A percentile compares a stretch with the other conserved stretches of the same genome.
Evolutionary conservation across 2,888 invertebrate genomes (phyloP).

Genomic region (Smittia aterrima): DNA sequence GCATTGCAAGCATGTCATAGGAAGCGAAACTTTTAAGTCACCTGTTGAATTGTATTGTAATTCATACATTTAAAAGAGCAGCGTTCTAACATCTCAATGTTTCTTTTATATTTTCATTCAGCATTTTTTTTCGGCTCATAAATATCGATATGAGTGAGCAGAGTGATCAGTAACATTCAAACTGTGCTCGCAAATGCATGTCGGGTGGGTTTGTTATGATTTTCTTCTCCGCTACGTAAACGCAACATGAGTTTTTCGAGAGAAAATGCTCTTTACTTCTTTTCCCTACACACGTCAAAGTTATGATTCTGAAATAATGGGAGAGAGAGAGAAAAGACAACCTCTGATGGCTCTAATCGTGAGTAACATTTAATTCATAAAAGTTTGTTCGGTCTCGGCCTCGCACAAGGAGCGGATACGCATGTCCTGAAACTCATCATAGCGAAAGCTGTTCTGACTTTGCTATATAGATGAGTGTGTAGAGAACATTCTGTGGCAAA

Average conservation of each 20-base stretch:
- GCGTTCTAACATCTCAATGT: constrained; percentile 28
- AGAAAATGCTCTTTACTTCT: background rate
- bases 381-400: background rate
- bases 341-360: constrained; percentile 32
- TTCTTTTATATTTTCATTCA: constrained; percentile 8
- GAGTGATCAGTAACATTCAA: constrained; percentile 40
- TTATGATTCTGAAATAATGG: constrained; percentile 27
- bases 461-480: constrained; percentile 12
- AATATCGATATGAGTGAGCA: constrained; percentile 36
- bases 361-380: constrained; percentile 41
- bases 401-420: constrained; percentile 23
- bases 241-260: background rate
- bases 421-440: constrained; percentile 41
- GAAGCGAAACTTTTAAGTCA: constrained; percentile 7
- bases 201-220: background rate
- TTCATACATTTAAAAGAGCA: constrained; percentile 29
- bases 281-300: constrained; percentile 23
- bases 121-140: constrained; percentile 31
- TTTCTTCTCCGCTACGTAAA: background rate
- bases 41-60: constrained; percentile 40
- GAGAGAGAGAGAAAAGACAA: background rate
- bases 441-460: constrained; percentile 31
- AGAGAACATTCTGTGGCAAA: constrained; percentile 41
- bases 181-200: constrained; percentile 36
- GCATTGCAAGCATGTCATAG: constrained; percentile 19